Evolutionary conservation across 2,797 vertebrate genomes (phyloP), one percentile per base, ranked within the genome.

Genomic region (Sebastes cheni): DNA sequence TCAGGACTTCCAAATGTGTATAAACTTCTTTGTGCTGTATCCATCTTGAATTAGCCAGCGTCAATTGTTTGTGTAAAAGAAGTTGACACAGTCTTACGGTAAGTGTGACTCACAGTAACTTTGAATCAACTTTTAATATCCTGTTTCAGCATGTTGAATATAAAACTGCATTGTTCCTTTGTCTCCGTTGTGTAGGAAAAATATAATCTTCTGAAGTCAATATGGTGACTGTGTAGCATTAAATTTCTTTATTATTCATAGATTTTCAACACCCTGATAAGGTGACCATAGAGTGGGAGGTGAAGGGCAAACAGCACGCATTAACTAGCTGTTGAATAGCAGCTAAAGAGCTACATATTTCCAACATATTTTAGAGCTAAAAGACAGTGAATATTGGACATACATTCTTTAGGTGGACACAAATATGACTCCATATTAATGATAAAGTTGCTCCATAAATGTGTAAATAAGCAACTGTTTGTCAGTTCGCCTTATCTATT

Each of bases 121-220:
- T 50, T 50, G 18, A 50, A 78, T 55, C 32, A 52, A 7, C 11
- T 27, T 78, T 64, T 75, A 64, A 76, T 72, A 52, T 89, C 83
- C 25, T 77, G 85, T 77, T 75, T 72, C 23, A 62, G 59, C 88
- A 67, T 72, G 81, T 66, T 72, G 27, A 74, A 72, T 77, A 58
- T 58, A 61, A 82, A 75, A 79, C 42, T 23, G 8, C 34, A 64
- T 36, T 56, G 23, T 20, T 22, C 2, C 30, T 20, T 55, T 22
- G 9, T 71, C 59, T 52, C 32, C 42, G 9, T 75, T 14, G n/a
- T 30, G 18, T 12, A 34, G n/a, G 25, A 22, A 61, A 74, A 54
- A 36, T 74, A 61, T 27, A 60, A 67, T 67, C 30, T 54, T 32
- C 56, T 62, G 14, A 67, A 29, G 10, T 67, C 30, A 67, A 6